Percentiles rank a stretch among this genome's conserved stretches.
phyloP scores from a whole-genome alignment of 2,888 invertebrate species.

The Hirtodrosophila trivittata region DNA sequence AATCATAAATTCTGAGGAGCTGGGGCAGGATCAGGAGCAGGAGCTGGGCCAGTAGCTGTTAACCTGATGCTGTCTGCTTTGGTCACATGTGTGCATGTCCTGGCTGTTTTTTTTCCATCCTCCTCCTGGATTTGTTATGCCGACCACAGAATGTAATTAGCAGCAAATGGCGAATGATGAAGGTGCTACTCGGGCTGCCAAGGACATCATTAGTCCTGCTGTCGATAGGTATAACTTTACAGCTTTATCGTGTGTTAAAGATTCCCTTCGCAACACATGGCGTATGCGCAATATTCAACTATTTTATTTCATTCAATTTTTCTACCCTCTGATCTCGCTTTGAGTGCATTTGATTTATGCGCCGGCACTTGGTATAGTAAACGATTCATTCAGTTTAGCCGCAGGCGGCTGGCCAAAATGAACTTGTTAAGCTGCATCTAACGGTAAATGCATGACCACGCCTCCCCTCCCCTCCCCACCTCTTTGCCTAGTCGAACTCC shows the following conservation, averaged over 20 bases:
- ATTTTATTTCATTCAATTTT: constrained; percentile 15
- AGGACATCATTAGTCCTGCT: too few relatives aligned
- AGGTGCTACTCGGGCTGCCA: too few relatives aligned
- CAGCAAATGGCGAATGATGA: constrained; percentile 60
- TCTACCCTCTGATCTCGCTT: constrained; percentile 3
- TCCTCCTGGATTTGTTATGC: constrained; percentile 70
- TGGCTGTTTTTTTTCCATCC: constrained; percentile 1
- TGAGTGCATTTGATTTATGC: constrained; percentile 64
- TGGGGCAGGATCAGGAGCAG: constrained; percentile 4
- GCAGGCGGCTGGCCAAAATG: constrained; percentile 48
- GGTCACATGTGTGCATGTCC: too few relatives aligned
- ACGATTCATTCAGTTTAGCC: constrained; percentile 28
- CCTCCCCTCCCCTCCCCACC: background rate
- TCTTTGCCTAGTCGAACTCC: constrained; percentile 1
- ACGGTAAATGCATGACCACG: too few relatives aligned
- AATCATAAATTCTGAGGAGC: constrained; percentile 51
- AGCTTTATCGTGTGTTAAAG: too few relatives aligned
- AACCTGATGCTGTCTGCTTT: too few relatives aligned
- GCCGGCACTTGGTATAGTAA: constrained; percentile 9
- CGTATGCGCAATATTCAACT: constrained; percentile 47
- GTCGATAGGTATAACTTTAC: background rate
- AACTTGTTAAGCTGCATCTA: constrained; percentile 71
- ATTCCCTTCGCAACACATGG: constrained; percentile 17
- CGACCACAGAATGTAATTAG: constrained; percentile 77
- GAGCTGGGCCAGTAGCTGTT: background rate